Conservation (phyloP, 2,888 invertebrate genomes). For the Agriopis leucophaearia region DNA sequence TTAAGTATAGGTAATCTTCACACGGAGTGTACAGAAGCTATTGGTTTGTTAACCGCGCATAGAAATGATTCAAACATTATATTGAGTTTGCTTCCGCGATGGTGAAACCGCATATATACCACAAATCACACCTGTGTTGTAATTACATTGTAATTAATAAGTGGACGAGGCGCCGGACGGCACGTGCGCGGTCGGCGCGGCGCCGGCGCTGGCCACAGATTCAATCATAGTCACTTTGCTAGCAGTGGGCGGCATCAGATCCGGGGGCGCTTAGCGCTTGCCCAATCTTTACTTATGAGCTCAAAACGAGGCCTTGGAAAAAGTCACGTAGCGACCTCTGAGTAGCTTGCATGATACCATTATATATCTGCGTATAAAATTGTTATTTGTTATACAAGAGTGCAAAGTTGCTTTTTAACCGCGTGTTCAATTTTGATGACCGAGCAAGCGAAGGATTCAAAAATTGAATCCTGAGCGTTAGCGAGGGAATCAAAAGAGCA, state of each 20-base stretch:
- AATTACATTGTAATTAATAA: constrained; percentile 4
- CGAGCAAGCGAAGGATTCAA: no score
- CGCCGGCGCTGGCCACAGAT: constrained; percentile 1
- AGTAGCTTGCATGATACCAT: neutral
- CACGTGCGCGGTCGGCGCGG: constrained; percentile 24
- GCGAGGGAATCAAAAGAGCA: no score
- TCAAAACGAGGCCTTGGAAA: constrained; percentile 5
- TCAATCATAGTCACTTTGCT: no score
- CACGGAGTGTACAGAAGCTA: no score
- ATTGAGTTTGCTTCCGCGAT: neutral
- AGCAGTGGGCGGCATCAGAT: constrained; percentile 9
- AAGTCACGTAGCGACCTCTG: constrained; percentile 15
- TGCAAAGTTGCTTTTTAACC: no score
- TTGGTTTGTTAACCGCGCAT: neutral
- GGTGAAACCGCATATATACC: constrained; percentile 9
- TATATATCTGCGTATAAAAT: no score
- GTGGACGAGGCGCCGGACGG: constrained; percentile 4
- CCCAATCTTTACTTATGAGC: constrained; percentile 16
- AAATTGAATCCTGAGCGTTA: no score
- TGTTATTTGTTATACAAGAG: no score
- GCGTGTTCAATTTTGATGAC: no score
- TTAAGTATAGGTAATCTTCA: no score
- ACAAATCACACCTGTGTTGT: constrained; percentile 7
- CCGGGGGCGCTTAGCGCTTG: constrained; percentile 15
- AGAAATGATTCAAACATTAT: neutral